Evolutionary conservation across 2,797 vertebrate genomes (phyloP), one percentile per base, ranked within the genome.

Genomic region (Crenichthys baileyi): DNA sequence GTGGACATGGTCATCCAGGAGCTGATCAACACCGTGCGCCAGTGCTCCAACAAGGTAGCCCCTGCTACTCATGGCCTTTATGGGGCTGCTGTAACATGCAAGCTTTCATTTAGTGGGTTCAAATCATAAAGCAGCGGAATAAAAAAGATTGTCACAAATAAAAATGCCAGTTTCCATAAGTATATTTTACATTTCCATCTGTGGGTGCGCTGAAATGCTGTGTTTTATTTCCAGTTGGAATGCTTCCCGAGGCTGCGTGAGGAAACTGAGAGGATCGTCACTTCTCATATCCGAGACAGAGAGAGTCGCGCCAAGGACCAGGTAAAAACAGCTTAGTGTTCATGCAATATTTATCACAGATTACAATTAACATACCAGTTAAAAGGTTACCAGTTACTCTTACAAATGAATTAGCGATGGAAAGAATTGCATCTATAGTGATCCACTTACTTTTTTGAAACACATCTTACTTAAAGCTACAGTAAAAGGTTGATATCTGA

Each of bases 1-100:
- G 97, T 99, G 85, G 98, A 98, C 91, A 95, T 99, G 94, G 98
- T 99, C 85, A 98, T 99, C 94, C 97, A 98, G 83, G 97, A 99
- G 77, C 94, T 98, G 87, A 98, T 99, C 80, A 97, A 97, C 93
- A 98, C 98, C 0, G 97, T 99, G 79, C 98, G 97, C 83, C 98
- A 99, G 89, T 99, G 98, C 90, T 96, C 96, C 84, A 95, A 94
- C 94, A 98, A 98, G 96, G 98, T 98, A 95, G 86, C 31, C 20
- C 58, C 60, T 3, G 13, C 16, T 8, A 0, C 58, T 70, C 31
- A 16, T 7, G 24, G 20, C 29, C 39, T 60, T 75, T 68, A 58
- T 61, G 36, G 26, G 7, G 56, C 29, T 46, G 50, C 29, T 16
- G 15, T 18, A n/a, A 13, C 9, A 36, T 24, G 36, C 5, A 36